A percentile compares a stretch with the other conserved stretches of the same genome.
Evolutionary conservation across 2,113 vertebrate genomes (phyloP).

Genomic region (Tautogolabrus adspersus): DNA sequence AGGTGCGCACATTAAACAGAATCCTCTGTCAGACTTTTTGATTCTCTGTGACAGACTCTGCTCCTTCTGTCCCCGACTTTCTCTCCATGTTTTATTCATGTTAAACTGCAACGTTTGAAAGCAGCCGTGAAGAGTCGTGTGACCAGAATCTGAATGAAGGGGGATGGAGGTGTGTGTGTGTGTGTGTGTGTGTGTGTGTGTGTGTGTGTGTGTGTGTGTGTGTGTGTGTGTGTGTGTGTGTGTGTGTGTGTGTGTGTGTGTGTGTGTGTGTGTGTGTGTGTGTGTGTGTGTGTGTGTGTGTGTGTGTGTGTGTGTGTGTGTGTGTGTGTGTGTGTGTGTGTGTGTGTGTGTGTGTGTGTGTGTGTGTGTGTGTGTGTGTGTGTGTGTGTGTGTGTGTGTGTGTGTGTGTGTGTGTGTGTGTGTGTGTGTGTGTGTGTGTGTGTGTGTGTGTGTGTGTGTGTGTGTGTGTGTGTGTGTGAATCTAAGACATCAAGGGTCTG

Average conservation of each 20-base stretch:
- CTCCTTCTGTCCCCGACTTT: constrained; percentile 18
- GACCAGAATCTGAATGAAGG: constrained; percentile 22
- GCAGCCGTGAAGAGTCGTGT: neutral
- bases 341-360: neutral
- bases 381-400: neutral
- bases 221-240: neutral
- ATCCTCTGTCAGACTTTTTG: constrained; percentile 9
- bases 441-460: neutral
- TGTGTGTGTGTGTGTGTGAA: neutral
- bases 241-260: neutral
- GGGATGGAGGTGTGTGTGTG: neutral
- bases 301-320: neutral
- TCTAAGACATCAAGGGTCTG: neutral
- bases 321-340: neutral
- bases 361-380: neutral
- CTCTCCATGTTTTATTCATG: constrained; percentile 43
- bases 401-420: neutral
- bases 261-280: neutral
- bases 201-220: neutral
- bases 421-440: neutral
- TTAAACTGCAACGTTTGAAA: constrained; percentile 5
- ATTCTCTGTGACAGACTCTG: constrained; percentile 11
- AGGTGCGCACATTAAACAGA: constrained; percentile 31
- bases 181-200: neutral
- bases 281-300: neutral